These are phyloP conservation scores for Puffinus mauretanicus DNA, from an alignment of 2,113 vertebrate species.

Conservation along the genomic window DNA sequence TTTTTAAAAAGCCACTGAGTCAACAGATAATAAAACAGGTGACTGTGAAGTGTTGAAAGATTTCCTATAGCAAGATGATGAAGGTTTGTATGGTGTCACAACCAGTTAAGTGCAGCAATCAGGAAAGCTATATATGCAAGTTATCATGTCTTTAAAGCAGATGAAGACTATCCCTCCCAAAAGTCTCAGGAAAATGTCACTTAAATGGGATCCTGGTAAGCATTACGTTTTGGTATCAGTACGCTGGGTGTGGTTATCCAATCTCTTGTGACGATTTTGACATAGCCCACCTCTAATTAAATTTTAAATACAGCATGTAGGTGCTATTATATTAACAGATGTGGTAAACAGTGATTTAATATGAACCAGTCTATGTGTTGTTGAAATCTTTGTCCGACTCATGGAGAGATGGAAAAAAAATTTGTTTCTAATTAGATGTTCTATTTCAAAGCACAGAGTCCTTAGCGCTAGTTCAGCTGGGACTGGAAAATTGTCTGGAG, in stretches of 20 bases:
- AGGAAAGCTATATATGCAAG: neutral
- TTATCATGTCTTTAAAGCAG: neutral
- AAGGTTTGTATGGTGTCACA: neutral
- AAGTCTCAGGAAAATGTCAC: neutral
- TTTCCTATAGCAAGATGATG: neutral
- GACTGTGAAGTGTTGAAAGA: neutral
- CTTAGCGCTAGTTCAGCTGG: neutral
- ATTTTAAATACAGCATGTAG: constrained; percentile 49
- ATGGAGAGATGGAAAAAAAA: neutral
- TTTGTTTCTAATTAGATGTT: constrained; percentile 17
- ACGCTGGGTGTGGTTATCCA: neutral
- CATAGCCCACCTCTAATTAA: constrained; percentile 43
- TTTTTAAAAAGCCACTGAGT: neutral
- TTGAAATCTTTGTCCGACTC: constrained; percentile 62
- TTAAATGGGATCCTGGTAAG: neutral
- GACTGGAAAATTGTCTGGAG: neutral
- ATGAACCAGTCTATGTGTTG: constrained; percentile 1
- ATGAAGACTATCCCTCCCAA: neutral
- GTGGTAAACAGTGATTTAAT: constrained; percentile 68
- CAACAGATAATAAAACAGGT: neutral
- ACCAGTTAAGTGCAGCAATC: neutral
- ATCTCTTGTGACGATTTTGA: constrained; percentile 18
- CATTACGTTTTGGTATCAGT: constrained; percentile 21
- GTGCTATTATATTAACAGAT: constrained; percentile 39
- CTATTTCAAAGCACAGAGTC: neutral